phyloP scores from a whole-genome alignment of 2,888 invertebrate species.

The Zeuzera pyrina region DNA sequence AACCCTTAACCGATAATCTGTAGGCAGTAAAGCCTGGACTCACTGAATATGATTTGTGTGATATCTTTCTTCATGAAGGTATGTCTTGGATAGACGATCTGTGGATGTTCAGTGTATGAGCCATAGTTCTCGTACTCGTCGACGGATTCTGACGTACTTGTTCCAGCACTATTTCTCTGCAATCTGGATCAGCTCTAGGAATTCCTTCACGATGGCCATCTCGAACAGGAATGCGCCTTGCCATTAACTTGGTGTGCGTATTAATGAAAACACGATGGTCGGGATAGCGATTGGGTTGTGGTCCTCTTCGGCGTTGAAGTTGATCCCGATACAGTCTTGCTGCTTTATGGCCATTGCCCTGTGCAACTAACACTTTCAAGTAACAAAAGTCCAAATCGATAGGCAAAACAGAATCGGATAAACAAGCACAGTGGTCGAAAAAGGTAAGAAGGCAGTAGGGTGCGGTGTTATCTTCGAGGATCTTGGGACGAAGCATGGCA shows the following conservation, averaged over 20 bases:
- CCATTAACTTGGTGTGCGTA: conserved; percentile 6
- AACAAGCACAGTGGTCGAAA: too few relatives aligned
- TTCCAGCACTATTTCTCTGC: conserved; percentile 7
- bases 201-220: conserved; percentile 2
- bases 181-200: conserved; percentile 3
- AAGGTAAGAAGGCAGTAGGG: too few relatives aligned
- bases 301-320: too few relatives aligned
- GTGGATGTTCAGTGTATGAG: not conserved
- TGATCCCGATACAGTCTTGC: too few relatives aligned
- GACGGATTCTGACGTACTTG: conserved; percentile 10
- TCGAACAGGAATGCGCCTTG: conserved; percentile 6
- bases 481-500: too few relatives aligned
- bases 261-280: conserved; percentile 11
- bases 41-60: conserved; percentile 13
- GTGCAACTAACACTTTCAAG: too few relatives aligned
- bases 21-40: conserved; percentile 13
- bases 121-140: conserved; percentile 5
- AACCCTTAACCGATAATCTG: too few relatives aligned
- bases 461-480: too few relatives aligned
- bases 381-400: too few relatives aligned
- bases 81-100: conserved; percentile 7
- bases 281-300: too few relatives aligned
- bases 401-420: too few relatives aligned
- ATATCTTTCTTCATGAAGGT: conserved; percentile 7
- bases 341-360: too few relatives aligned